phyloP scores from a whole-genome alignment of 2,797 vertebrate genomes.

The Novumbra hubbsi region DNA sequence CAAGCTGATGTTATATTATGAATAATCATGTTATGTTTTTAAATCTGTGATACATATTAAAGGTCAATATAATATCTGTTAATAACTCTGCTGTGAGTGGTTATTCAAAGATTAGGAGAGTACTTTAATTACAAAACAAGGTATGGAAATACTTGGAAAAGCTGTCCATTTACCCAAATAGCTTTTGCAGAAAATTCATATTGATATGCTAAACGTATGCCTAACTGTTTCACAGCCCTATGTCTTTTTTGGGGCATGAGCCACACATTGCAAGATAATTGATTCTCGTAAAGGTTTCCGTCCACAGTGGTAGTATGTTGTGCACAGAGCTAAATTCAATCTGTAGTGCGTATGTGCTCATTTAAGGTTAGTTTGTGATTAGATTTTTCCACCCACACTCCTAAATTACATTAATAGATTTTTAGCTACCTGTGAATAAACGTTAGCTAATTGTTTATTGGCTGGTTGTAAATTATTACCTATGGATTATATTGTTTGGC shows the following conservation, averaged over 20 bases:
- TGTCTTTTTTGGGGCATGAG: neutral
- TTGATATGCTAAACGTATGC: neutral
- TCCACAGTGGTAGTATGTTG: neutral
- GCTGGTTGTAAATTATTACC: too few relatives aligned
- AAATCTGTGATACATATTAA: conserved; percentile 41
- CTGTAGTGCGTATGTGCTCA: neutral
- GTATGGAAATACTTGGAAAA: neutral
- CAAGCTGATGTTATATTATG: conserved; percentile 25
- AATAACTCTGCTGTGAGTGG: neutral
- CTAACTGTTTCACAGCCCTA: neutral
- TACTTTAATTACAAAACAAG: neutral
- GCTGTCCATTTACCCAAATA: neutral
- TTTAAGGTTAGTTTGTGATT: neutral
- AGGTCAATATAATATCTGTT: conserved; percentile 25
- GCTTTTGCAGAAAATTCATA: neutral
- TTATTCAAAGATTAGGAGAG: conserved; percentile 4
- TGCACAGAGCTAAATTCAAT: neutral
- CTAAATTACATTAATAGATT: too few relatives aligned
- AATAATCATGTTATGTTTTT: conserved; percentile 36
- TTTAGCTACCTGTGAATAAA: too few relatives aligned
- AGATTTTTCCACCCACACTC: too few relatives aligned
- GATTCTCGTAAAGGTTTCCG: neutral
- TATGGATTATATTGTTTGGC: neutral
- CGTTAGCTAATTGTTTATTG: too few relatives aligned
- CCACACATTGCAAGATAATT: neutral